Evolutionary conservation across 2,797 vertebrate species (phyloP), one percentile per base, ranked within the genome.

Genomic region (Todus mexicanus): DNA sequence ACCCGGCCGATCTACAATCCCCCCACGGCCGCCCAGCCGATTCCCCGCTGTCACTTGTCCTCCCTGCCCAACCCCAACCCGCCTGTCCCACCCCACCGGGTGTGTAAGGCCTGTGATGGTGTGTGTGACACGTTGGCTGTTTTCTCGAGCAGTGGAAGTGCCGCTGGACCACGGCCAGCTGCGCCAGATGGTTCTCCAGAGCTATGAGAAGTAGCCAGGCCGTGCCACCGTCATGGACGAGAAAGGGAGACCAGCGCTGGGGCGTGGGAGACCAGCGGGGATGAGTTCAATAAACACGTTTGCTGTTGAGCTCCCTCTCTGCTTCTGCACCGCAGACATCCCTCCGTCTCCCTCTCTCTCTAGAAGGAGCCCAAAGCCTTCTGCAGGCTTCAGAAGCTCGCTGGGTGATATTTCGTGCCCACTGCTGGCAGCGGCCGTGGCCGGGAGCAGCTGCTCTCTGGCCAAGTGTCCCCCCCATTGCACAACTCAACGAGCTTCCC

Each of bases 141-240:
- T 33, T 80, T 79, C 65, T 80, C 40, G 35, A 6, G 20, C 66
- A 70, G 66, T 23, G 19, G 48, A 97, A 0, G 83, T 57, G 6
- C 97, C 96, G 0, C 76, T 98, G 92, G 93, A 89, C 70, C 80
- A 92, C 2, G 4, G 1, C 5, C 70, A 37, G 43, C 88, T 98
- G 18, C 50, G 48, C 11, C 72, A 88, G 65, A 21, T 98, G 70
- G 0, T 92, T 6, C 6, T 84, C 1, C 90, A 48, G 42, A 92
- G 4, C 12, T 17, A 2, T 2, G 4, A 89, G 2, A 64, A 81
- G 66, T 23, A 82, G 23, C 7, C 2, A 66, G 20, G 23, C 61
- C 68, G 3, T 0, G 9, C 74, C 0, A 0, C 7, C 4, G 2
- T 54, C 15, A 2, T 0, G 0, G 45, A 38, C 10, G 89, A 5